phyloP scores from a whole-genome alignment of 1,140 invertebrate species.

The Zaprionus africanus region DNA sequence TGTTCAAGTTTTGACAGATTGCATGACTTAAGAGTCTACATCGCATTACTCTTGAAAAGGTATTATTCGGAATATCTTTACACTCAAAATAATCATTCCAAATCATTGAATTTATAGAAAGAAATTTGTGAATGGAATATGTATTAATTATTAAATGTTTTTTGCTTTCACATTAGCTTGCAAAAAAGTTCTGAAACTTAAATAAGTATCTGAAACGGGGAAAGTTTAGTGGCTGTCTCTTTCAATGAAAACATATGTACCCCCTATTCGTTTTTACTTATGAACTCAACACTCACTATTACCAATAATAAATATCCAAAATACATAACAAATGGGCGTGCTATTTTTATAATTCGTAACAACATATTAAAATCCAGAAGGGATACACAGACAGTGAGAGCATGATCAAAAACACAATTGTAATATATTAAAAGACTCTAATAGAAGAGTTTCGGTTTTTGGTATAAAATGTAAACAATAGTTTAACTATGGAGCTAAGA shows the following conservation, averaged over 20 bases:
- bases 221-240: no score
- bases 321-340: no score
- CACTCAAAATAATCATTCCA: neutral
- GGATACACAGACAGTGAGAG: no score
- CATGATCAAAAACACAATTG: no score
- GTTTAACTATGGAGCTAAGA: neutral
- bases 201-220: no score
- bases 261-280: no score
- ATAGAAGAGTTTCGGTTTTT: neutral
- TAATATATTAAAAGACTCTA: neutral
- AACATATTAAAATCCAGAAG: no score
- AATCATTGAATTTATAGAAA: neutral
- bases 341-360: no score
- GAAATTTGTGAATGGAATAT: neutral
- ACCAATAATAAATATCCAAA: neutral
- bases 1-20: slow-evolving; percentile 92
- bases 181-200: neutral
- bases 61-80: neutral
- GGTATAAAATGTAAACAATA: neutral
- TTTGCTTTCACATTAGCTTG: neutral
- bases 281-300: no score
- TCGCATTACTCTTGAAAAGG: neutral
- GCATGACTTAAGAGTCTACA: slow-evolving; percentile 85
- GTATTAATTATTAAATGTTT: neutral
- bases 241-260: no score